A percentile compares a stretch with the other conserved stretches of the same genome.
Evolutionary conservation across 2,797 vertebrate genomes (phyloP).

Genomic region (Onychomys arenicola): DNA sequence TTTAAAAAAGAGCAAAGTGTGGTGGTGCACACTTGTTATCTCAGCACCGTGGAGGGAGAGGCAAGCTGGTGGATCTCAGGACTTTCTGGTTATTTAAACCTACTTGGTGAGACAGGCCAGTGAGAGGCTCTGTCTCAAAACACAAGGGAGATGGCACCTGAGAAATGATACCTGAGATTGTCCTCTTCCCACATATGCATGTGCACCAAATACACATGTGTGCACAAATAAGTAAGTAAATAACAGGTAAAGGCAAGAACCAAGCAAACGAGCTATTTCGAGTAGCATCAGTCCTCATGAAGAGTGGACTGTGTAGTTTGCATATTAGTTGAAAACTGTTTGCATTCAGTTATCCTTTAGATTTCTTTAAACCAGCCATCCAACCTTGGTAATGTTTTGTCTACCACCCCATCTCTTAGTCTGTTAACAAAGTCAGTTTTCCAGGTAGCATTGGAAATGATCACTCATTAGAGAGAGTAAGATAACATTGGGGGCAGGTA

Average conservation of each 20-base stretch:
- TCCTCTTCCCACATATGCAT: background rate
- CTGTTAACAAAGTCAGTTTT: slow-evolving; percentile 31
- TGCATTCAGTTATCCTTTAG: background rate
- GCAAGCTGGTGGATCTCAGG: background rate
- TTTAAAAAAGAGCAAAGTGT: background rate
- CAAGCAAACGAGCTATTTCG: background rate
- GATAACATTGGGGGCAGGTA: background rate
- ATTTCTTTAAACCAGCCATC: slow-evolving; percentile 25
- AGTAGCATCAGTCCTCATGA: background rate
- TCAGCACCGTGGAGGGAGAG: background rate
- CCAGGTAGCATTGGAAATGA: background rate
- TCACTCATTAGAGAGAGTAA: background rate
- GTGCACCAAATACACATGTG: background rate
- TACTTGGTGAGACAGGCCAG: background rate
- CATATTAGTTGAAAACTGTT: background rate
- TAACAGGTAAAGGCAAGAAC: background rate
- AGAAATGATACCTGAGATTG: background rate
- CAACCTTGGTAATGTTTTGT: background rate
- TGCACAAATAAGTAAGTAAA: background rate
- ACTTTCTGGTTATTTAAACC: background rate
- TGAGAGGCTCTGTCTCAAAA: background rate
- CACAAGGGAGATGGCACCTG: background rate
- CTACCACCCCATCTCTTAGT: background rate
- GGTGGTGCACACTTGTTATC: background rate
- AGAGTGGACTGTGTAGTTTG: background rate